A percentile compares a stretch with the other conserved stretches of the same genome.
Conservation (phyloP, 2,113 vertebrate genomes). For the Lamprologus lemairii region DNA sequence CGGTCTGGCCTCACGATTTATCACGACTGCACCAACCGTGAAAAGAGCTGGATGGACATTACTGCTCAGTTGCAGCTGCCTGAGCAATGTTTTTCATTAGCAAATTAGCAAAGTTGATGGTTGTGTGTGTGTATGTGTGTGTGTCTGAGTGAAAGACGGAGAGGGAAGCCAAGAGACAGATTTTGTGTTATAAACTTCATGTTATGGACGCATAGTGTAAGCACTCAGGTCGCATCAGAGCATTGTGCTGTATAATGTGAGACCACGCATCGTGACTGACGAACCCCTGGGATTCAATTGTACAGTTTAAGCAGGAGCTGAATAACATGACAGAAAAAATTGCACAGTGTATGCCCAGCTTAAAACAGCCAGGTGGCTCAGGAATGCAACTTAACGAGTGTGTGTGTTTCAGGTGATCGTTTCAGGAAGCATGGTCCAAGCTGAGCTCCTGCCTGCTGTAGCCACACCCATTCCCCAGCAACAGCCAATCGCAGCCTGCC, state of each 20-base stretch:
- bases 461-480: conserved; percentile 57
- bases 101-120: background rate
- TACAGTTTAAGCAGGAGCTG: background rate
- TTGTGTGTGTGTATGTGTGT: background rate
- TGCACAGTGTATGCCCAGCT: background rate
- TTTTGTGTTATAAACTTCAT: background rate
- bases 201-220: background rate
- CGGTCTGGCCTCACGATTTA: background rate
- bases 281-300: background rate
- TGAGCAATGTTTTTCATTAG: background rate
- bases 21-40: background rate
- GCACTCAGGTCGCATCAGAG: background rate
- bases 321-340: background rate
- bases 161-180: background rate
- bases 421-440: conserved; percentile 85
- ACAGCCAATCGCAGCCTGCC: conserved; percentile 51
- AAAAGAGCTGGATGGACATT: background rate
- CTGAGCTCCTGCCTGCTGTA: conserved; percentile 70
- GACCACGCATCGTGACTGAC: background rate
- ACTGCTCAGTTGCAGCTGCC: background rate
- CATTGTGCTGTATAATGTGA: background rate
- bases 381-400: background rate
- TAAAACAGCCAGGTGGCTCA: background rate
- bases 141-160: fast-evolving
- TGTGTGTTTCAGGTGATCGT: conserved; percentile 13